Percentiles rank a stretch among this genome's conserved stretches.
Evolutionary conservation across 2,888 invertebrate genomes (phyloP).

Genomic region (Macaria notata): DNA sequence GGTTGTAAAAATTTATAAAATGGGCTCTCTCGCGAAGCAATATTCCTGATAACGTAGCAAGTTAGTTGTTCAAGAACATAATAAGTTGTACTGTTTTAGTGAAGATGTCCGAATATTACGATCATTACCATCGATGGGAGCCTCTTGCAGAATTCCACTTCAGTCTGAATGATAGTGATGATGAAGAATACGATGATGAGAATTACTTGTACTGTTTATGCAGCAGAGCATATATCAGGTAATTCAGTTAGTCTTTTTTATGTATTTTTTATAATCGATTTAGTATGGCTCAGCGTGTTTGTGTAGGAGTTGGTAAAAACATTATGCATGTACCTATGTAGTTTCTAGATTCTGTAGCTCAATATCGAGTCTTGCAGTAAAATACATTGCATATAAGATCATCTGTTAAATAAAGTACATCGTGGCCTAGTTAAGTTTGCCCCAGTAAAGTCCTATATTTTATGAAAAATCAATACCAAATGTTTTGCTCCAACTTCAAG

Average conservation of each 20-base stretch:
- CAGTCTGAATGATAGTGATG: constrained; percentile 60
- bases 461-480: no score
- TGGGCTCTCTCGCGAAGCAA: constrained; percentile 9
- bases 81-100: constrained; percentile 32
- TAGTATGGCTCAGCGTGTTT: no score
- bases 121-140: constrained; percentile 83
- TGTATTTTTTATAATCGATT: no score
- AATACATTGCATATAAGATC: no score
- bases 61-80: neutral
- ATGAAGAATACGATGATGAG: constrained; percentile 61
- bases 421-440: no score
- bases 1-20: constrained; percentile 16
- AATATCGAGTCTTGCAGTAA: no score
- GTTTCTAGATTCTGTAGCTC: no score
- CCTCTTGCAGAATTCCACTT: constrained; percentile 85
- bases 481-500: no score
- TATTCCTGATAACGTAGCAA: constrained; percentile 1
- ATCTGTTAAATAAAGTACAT: no score
- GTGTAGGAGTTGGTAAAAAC: no score
- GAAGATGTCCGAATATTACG: constrained; percentile 70
- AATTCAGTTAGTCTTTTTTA: constrained; percentile 32
- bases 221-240: constrained; percentile 87
- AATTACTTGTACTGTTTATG: constrained; percentile 86
- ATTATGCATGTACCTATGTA: no score
- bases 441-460: no score